Evolutionary conservation across 2,797 vertebrate genomes (phyloP).

Genomic region (Enteromius treurensis): DNA sequence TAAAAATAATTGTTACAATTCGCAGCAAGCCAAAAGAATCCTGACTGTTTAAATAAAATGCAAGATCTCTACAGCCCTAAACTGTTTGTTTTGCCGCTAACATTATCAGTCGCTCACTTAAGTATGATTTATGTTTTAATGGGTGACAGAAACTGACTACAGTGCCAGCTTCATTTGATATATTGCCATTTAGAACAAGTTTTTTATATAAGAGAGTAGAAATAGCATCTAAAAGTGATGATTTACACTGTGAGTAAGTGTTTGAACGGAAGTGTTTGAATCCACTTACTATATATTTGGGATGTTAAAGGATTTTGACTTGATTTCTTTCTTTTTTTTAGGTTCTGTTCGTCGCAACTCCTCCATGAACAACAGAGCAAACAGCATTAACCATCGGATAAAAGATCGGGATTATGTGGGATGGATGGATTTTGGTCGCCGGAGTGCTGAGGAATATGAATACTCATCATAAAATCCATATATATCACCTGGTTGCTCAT

Average conservation of each 20-base stretch:
- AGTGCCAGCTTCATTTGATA: not conserved
- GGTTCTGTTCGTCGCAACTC: conserved; percentile 86
- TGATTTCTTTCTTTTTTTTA: conserved; percentile 56
- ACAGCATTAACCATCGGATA: conserved; percentile 87
- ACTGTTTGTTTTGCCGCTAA: not conserved
- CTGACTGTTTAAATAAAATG: not conserved
- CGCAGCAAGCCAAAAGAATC: not conserved
- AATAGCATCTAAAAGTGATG: not conserved
- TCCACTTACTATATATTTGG: too few species aligned
- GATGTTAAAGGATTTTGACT: not conserved
- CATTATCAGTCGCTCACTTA: not conserved
- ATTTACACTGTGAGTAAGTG: not conserved
- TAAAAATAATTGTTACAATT: conserved; percentile 1
- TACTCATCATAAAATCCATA: conserved; percentile 84
- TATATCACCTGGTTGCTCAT: conserved; percentile 67
- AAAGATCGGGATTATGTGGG: conserved; percentile 95
- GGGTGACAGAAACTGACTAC: not conserved
- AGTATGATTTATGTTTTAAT: not conserved
- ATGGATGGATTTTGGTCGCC: conserved; percentile 98
- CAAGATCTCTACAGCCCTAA: not conserved
- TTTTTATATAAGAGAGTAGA: not conserved
- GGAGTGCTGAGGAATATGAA: conserved; percentile 93
- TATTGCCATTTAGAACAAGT: not conserved
- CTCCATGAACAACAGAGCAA: conserved; percentile 78
- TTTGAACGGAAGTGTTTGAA: not conserved